Base-by-base conservation (phyloP, 1,140 invertebrate species). In the Eubasilissa regina region DNA sequence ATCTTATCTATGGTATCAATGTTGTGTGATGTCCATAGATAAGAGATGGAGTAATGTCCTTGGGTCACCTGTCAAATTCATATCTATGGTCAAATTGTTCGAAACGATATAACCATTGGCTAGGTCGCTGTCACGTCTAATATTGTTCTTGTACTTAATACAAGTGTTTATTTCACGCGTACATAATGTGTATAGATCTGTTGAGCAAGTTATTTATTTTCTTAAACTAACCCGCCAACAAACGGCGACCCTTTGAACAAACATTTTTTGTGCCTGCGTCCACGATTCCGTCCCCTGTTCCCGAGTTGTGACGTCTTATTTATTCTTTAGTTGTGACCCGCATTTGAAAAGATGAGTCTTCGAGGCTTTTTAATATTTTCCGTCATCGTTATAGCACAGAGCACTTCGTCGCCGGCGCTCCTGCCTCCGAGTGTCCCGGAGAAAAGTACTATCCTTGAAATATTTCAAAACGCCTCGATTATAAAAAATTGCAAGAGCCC, bases 391-490 rank as follows among this genome's bases (percentile, higher is more conserved):
- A 17, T 66, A n/a, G 35, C 62, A 66, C 62, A 66, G 44, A 43
- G 62, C 62, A n/a, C n/a, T 66, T 17, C n/a, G n/a, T n/a, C n/a
- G n/a, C n/a, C 62, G 13, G 35, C 62, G 19, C 17, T 66, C 3
- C 62, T 43, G 44, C 10, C 13, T 12, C 62, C 62, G 3, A 60
- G 3, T 3, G 12, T 11, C 6, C 17, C 17, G 10, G 43, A 66
- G 3, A 10, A 66, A 66, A 10, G 10, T 12, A 66, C 62, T n/a
- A n/a, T 66, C 13, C 35, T 66, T 13, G 62, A 66, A 12, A 66
- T 45, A 43, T 66, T 66, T 17, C 62, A 66, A 51, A 53, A 55
- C 15, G 51, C 11, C 51, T 73, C 53, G 48, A 19, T 51, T 9
- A 21, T 13, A 4, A 48, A 21, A 51, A 17, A 72, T 6, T 72